These are phyloP conservation scores for Nylanderia fulva DNA, from an alignment of 1,140 invertebrate genomes.

Conservation along the genomic window DNA sequence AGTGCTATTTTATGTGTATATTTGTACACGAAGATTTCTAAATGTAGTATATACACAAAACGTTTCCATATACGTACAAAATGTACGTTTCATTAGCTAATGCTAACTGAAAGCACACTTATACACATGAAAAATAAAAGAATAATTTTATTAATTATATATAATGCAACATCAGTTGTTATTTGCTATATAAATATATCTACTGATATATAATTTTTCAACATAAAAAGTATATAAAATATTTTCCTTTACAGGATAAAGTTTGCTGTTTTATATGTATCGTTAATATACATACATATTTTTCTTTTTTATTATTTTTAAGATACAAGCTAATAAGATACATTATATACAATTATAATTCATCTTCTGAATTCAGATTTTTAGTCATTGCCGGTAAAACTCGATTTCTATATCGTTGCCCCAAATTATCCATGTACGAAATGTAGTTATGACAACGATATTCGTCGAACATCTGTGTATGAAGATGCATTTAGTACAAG, in stretches of 20 bases:
- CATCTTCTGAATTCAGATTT: conserved; percentile 58
- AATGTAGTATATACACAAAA: conserved; percentile 41
- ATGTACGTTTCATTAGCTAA: conserved; percentile 68
- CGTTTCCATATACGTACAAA: conserved; percentile 63
- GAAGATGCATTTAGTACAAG: conserved; percentile 37
- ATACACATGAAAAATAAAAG: conserved; percentile 70
- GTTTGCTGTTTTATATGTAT: not conserved
- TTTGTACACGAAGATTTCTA: conserved; percentile 57
- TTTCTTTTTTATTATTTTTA: not conserved
- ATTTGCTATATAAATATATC: conserved; percentile 31
- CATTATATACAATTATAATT: conserved; percentile 19
- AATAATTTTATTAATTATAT: conserved; percentile 64
- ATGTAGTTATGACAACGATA: conserved; percentile 81
- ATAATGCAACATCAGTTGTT: conserved; percentile 54
- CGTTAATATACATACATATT: not conserved
- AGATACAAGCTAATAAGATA: not conserved
- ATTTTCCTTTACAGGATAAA: conserved; percentile 6
- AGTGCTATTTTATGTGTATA: conserved; percentile 44
- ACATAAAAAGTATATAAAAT: conserved; percentile 40
- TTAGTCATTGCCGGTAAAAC: conserved; percentile 78
- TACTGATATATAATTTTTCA: conserved; percentile 23
- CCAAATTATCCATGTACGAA: conserved; percentile 82
- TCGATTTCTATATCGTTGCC: conserved; percentile 82
- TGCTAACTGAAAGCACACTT: conserved; percentile 66
- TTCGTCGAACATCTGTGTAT: conserved; percentile 78